A percentile compares a stretch with the other conserved stretches of the same genome.
phyloP scores from a whole-genome alignment of 1,140 invertebrate genomes.

The Pogonognathellus flavescens region DNA sequence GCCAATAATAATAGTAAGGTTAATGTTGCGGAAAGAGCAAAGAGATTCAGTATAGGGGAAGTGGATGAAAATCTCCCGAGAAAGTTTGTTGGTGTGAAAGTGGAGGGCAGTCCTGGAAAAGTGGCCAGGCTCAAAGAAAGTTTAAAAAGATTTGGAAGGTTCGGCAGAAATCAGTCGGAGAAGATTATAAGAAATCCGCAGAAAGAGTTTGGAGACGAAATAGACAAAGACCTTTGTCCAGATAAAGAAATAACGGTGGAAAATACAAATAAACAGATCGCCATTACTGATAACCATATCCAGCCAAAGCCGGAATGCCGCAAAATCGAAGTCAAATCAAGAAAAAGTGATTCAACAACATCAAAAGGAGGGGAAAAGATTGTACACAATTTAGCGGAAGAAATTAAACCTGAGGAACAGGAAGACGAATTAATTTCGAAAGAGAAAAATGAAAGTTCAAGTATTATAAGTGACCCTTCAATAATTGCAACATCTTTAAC shows the following conservation, averaged over 20 bases:
- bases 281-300: neutral
- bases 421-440: neutral
- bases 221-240: neutral
- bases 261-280: neutral
- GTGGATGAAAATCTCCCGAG: neutral
- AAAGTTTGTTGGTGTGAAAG: slow-evolving; percentile 51
- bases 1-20: neutral
- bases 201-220: slow-evolving; percentile 28
- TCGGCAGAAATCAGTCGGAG: slow-evolving; percentile 54
- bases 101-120: slow-evolving; percentile 56
- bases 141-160: slow-evolving; percentile 55
- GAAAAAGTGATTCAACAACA: no score
- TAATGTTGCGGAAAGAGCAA: slow-evolving; percentile 23
- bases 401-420: neutral
- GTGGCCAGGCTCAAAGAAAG: slow-evolving; percentile 57
- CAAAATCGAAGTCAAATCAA: no score
- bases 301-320: neutral
- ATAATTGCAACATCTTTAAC: neutral
- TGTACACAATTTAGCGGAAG: no score
- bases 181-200: slow-evolving; percentile 51
- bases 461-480: neutral
- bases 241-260: slow-evolving; percentile 7
- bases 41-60: slow-evolving; percentile 42
- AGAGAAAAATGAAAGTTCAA: slow-evolving; percentile 14
- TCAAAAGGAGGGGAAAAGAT: no score